These are phyloP conservation scores for Habropoda laboriosa DNA, from an alignment of 1,140 invertebrate species.

Conservation along the genomic window DNA sequence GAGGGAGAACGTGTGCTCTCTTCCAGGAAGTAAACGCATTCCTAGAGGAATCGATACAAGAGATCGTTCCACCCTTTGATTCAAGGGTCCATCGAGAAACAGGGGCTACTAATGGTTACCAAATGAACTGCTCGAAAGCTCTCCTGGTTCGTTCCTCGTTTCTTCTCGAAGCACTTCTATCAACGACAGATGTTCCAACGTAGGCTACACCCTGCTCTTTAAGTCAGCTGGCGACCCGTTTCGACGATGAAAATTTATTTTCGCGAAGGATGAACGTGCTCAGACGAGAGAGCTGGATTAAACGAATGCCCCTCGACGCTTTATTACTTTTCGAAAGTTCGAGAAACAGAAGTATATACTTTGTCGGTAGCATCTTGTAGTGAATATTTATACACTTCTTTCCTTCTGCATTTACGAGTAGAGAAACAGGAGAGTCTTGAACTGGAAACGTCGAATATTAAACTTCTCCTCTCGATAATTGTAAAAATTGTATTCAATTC, in stretches of 20 bases:
- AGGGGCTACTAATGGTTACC: conserved; percentile 33
- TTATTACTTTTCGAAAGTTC: not conserved
- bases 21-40: not conserved
- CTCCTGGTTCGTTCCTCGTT: conserved; percentile 44
- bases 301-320: not conserved
- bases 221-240: conserved; percentile 4
- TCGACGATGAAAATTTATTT: conserved; percentile 36
- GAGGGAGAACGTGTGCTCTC: no score
- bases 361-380: no score
- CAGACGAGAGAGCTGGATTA: not conserved
- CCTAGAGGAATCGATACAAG: not conserved
- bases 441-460: no score
- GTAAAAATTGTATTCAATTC: no score
- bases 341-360: not conserved
- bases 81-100: conserved; percentile 31
- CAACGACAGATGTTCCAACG: conserved; percentile 63
- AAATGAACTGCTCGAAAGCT: conserved; percentile 58
- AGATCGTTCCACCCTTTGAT: conserved; percentile 21
- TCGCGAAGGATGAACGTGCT: not conserved
- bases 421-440: no score
- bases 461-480: no score
- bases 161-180: conserved; percentile 56
- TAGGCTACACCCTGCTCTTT: not conserved
- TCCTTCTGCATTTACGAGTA: no score
- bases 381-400: no score